Base-by-base conservation (phyloP, 2,797 vertebrate species). In the Pangasius mekongensis region DNA sequence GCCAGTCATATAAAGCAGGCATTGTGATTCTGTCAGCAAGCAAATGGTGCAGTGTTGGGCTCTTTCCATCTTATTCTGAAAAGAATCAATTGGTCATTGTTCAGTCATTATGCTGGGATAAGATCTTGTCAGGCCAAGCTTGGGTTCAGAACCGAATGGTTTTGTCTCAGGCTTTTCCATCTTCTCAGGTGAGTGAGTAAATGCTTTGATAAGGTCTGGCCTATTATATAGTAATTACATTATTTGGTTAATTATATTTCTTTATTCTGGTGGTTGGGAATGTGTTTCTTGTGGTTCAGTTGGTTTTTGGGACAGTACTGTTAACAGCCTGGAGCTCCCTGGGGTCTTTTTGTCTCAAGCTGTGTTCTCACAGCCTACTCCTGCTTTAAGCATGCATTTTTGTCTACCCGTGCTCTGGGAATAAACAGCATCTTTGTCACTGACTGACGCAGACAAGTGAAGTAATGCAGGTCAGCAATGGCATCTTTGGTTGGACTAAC, bases 371-470 rank as follows among this genome's bases (percentile, higher is more conserved):
- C 74, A 81, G 74, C 49, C 24, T n/a, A 13, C 30, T 39, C 5
- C 64, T 87, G 30, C 18, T 24, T 80, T 18, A 60, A 30, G 18
- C 5, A 16, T 66, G 54, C n/a, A n/a, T 84, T 69, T 22, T 43
- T 33, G 3, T 80, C 30, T 56, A 13, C 54, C 54, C 43, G 43
- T 54, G 43, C 20, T 82, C 64, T 39, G 47, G 30, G 43, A 84
- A 83, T 84, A 60, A n/a, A 81, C 36, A 56, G n/a, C 7, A 52
- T 77, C 60, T 67, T 56, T 80, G 33, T 88, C 10, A 80, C 36
- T 84, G 56, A 74, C 36, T 43, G 56, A 82, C 16, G 4, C 36
- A 62, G 58, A 82, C 67, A 39, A 36, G 47, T 39, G 14, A 76
- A 84, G 49, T 56, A 77, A 49, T 54, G 22, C 39, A 64, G 67